Percentiles rank a stretch among this genome's conserved stretches.
phyloP scores from a whole-genome alignment of 2,797 vertebrate species.

The Calcarius lapponicus region DNA sequence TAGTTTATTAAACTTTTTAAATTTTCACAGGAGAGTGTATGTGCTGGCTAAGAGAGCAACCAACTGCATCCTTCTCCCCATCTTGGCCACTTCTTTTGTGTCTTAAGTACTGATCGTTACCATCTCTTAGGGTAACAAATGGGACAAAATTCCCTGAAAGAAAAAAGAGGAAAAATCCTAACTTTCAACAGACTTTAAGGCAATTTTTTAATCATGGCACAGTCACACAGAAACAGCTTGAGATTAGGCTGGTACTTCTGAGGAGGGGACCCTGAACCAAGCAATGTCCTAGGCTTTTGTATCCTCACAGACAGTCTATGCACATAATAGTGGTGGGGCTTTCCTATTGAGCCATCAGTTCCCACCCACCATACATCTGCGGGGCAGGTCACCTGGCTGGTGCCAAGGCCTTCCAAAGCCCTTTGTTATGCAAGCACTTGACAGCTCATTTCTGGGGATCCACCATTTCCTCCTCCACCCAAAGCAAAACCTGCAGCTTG shows the following conservation, averaged over 20 bases:
- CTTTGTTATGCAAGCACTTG: neutral
- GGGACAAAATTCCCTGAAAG: neutral
- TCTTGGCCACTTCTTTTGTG: neutral
- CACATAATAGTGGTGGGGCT: neutral
- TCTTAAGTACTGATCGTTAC: neutral
- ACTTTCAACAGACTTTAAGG: neutral
- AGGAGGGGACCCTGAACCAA: neutral
- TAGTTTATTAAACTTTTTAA: neutral
- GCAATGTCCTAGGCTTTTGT: neutral
- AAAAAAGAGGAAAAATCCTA: neutral
- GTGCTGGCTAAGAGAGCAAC: neutral
- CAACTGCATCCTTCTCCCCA: neutral
- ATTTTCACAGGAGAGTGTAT: neutral
- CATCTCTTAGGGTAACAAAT: neutral
- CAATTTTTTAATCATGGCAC: neutral
- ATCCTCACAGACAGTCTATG: neutral
- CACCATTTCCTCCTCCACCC: too few relatives aligned
- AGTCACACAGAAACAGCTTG: neutral
- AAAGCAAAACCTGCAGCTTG: neutral
- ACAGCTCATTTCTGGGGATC: fast-evolving
- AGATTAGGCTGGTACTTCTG: neutral
- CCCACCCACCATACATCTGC: neutral
- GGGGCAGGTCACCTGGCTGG: neutral
- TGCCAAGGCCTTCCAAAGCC: neutral
- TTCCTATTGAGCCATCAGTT: neutral